Conservation (phyloP, 2,797 vertebrate species). For the Mastacembelus armatus region DNA sequence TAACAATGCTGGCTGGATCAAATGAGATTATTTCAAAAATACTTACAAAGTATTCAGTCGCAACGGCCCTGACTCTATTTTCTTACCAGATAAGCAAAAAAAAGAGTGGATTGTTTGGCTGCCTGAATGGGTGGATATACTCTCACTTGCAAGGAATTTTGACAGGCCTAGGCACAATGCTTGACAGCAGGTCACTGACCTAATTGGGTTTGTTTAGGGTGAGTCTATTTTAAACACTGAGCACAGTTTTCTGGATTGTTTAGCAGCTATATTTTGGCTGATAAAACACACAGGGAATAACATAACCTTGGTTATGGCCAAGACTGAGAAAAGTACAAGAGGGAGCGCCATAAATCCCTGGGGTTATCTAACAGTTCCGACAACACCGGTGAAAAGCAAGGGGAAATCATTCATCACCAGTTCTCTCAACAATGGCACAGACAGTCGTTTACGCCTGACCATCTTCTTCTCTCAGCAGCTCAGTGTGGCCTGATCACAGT, state of each 20-base stretch:
- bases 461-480: constrained; percentile 61
- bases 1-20: no score
- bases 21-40: constrained; percentile 20
- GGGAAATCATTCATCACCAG: constrained; percentile 76
- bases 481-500: constrained; percentile 54
- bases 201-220: constrained; percentile 71
- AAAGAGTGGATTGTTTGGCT: constrained; percentile 58
- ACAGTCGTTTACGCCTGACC: constrained; percentile 66
- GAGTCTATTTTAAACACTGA: constrained; percentile 70
- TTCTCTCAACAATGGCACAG: constrained; percentile 64
- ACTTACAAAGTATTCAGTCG: constrained; percentile 35
- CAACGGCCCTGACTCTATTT: constrained; percentile 37
- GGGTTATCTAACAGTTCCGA: constrained; percentile 78
- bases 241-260: constrained; percentile 54
- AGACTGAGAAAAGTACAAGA: constrained; percentile 52
- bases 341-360: constrained; percentile 67
- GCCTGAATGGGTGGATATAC: constrained; percentile 52
- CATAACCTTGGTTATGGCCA: constrained; percentile 58
- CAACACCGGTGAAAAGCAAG: constrained; percentile 60
- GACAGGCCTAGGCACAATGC: constrained; percentile 58
- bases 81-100: constrained; percentile 60
- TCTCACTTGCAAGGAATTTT: constrained; percentile 66
- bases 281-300: constrained; percentile 70
- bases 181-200: constrained; percentile 68
- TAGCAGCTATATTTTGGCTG: constrained; percentile 68